Evolutionary conservation across 2,888 invertebrate species (phyloP).

Genomic region (Tuberolachnus salignus): DNA sequence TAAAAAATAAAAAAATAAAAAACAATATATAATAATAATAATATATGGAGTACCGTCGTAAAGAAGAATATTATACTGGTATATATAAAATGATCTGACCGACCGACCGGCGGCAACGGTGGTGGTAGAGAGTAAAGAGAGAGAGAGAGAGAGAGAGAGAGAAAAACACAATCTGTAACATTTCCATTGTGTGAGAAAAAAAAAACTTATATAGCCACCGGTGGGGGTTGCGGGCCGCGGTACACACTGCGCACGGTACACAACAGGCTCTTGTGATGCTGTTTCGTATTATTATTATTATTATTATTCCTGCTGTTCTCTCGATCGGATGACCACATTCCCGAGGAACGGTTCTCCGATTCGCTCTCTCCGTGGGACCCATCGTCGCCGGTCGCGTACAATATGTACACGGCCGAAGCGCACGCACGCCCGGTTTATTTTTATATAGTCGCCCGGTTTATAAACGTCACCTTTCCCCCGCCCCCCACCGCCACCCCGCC

Average conservation of each 20-base stretch:
- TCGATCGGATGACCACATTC: conserved; percentile 53
- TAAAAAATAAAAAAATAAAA: not conserved
- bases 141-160: not conserved
- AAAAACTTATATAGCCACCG: not conserved
- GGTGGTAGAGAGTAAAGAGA: no score
- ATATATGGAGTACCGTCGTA: not conserved
- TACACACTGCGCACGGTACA: not conserved
- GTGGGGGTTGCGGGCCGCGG: not conserved
- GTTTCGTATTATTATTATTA: conserved; percentile 25
- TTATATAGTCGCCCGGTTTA: conserved; percentile 29
- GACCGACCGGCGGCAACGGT: not conserved
- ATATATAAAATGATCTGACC: not conserved
- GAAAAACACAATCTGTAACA: conserved; percentile 44
- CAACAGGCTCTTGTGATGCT: conserved; percentile 25
- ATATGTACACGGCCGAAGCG: not conserved
- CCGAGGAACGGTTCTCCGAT: conserved; percentile 44
- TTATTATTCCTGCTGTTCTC: conserved; percentile 24
- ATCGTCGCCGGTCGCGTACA: not conserved
- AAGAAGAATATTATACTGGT: not conserved
- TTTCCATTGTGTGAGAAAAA: conserved; percentile 52
- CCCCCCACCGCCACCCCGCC: no score
- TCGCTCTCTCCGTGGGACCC: conserved; percentile 27
- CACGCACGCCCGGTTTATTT: not conserved
- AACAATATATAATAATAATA: not conserved
- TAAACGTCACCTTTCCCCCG: conserved; percentile 15